These are phyloP conservation scores for Hippoglossus hippoglossus DNA, from an alignment of 2,797 vertebrate species.

Conservation along the genomic window DNA sequence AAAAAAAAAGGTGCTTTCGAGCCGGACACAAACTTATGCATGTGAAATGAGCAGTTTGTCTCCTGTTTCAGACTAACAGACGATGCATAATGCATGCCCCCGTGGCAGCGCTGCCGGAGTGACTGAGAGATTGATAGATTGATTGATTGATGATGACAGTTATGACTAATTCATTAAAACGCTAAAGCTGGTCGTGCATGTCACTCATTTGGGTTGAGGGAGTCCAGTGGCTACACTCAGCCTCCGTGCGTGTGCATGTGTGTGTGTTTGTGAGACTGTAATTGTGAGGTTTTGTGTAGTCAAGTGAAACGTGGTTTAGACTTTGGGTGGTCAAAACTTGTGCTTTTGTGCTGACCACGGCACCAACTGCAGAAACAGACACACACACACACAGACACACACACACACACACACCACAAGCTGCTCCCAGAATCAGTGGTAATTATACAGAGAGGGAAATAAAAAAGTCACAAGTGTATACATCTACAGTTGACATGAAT, in stretches of 20 bases:
- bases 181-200: constrained; percentile 61
- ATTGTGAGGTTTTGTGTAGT: no score
- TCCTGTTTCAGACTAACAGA: constrained; percentile 54
- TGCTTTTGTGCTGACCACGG: constrained; percentile 58
- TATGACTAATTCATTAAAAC: constrained; percentile 83
- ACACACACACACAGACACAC: constrained; percentile 74
- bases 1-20: constrained; percentile 55
- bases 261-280: constrained; percentile 19
- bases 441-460: constrained; percentile 31
- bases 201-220: constrained; percentile 68
- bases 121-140: constrained; percentile 78
- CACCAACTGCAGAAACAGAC: constrained; percentile 74
- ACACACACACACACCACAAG: constrained; percentile 22
- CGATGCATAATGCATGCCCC: constrained; percentile 76
- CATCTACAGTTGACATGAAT: constrained; percentile 37
- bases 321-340: constrained; percentile 39
- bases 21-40: constrained; percentile 59
- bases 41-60: constrained; percentile 71
- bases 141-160: constrained; percentile 83
- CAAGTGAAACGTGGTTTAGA: constrained; percentile 47
- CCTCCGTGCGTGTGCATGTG: constrained; percentile 7
- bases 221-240: constrained; percentile 34
- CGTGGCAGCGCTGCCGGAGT: constrained; percentile 55
- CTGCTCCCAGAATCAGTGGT: constrained; percentile 34
- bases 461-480: constrained; percentile 32